Evolutionary conservation across 1,140 invertebrate species (phyloP), one percentile per base, ranked within the genome.

Genomic region (Telenomus remus): DNA sequence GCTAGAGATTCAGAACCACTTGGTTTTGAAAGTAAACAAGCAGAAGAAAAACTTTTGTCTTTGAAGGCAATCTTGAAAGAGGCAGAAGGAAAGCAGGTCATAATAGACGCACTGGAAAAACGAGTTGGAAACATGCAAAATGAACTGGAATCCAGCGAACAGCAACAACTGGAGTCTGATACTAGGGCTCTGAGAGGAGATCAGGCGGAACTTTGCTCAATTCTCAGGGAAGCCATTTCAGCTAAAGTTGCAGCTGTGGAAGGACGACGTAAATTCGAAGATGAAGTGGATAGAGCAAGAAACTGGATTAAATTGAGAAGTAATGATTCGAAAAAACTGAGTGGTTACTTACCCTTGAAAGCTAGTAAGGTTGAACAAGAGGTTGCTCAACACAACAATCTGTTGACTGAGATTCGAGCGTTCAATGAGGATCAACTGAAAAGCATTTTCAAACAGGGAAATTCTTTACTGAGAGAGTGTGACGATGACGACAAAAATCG

Each of bases 41-140:
- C 92, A 0, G 93, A 95, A 81, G 92, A 94, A 61, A 89, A 91
- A 60, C 89, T 94, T 44, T 91, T 93, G 71, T 87, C 92, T 66
- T 84, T 94, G 4, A 94, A 94, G 84, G 89, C 89, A 84, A 79
- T 95, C 50, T 84, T 94, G 19, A 95, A 96, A 86, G 95, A 97
- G 83, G 91, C 94, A 7, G 95, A 96, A 80, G 92, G 92, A 5
- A 96, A 96, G 84, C 92, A 94, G 79, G 91, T 94, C 1, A 89
- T 95, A 5, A 92, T 96, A 39, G 94, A 96, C 70, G 94, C 93
- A 2, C 85, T 97, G 7, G 92, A 94, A 74, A 95, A 95, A 83
- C 93, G 95, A 47, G 91, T 97, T 4, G 91, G 92, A 43, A 94
- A 94, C 54, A 93, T 98, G 88, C 91, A 94, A 79, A 91, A 93